Percentiles rank a stretch among this genome's conserved stretches.
Conservation (phyloP, 2,888 invertebrate species). For the Thereva nobilitata region DNA sequence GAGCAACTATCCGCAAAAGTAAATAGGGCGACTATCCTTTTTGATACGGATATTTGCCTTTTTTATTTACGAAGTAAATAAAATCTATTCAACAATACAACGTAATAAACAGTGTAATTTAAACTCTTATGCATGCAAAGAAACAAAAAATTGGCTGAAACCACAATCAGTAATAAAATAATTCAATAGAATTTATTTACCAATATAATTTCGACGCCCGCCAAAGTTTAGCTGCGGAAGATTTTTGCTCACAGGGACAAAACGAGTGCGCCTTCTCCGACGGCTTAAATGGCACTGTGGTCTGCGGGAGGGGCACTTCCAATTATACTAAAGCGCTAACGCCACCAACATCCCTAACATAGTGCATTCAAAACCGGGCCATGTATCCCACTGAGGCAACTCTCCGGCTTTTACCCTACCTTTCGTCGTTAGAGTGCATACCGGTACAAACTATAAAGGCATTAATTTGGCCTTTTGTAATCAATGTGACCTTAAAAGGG, state of each 20-base stretch:
- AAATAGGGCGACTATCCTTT: too few relatives aligned
- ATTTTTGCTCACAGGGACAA: conserved; percentile 10
- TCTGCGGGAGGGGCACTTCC: too few relatives aligned
- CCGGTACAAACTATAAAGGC: too few relatives aligned
- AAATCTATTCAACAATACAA: conserved; percentile 10
- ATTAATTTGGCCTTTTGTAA: too few relatives aligned
- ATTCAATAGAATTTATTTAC: conserved; percentile 7
- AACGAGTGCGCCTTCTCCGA: too few relatives aligned
- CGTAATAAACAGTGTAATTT: conserved; percentile 8
- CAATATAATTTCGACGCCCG: conserved; percentile 10
- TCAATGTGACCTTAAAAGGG: too few relatives aligned
- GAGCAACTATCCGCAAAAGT: too few relatives aligned
- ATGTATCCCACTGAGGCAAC: conserved; percentile 12
- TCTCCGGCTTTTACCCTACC: conserved; percentile 4
- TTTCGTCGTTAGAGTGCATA: too few relatives aligned
- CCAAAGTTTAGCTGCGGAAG: conserved; percentile 6
- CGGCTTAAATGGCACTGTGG: too few relatives aligned
- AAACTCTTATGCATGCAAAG: conserved; percentile 6
- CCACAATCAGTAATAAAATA: conserved; percentile 6
- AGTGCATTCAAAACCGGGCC: conserved; percentile 8
- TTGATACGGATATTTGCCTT: too few relatives aligned
- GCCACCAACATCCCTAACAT: conserved; percentile 10
- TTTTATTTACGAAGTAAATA: too few relatives aligned
- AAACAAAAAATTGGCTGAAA: conserved; percentile 2
- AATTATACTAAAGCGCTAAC: too few relatives aligned